Percentiles rank a stretch among this genome's conserved stretches.
Evolutionary conservation across 2,888 invertebrate genomes (phyloP).

Genomic region (Callyntrura guangdongensis): DNA sequence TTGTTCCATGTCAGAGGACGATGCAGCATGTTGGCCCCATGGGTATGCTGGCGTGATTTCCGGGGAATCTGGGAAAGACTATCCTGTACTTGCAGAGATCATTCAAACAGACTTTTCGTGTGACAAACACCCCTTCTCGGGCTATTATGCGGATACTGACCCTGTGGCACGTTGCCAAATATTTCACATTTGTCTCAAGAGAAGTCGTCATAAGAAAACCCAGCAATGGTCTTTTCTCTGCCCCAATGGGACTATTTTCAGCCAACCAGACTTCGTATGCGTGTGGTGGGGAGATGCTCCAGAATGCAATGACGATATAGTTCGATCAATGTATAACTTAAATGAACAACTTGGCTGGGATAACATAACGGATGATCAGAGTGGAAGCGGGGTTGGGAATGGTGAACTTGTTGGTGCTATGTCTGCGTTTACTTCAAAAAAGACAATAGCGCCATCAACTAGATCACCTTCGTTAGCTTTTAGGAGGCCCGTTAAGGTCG

Average conservation of each 20-base stretch:
- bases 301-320: constrained; percentile 75
- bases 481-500: constrained; percentile 75
- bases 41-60: constrained; percentile 83
- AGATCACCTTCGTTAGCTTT: constrained; percentile 45
- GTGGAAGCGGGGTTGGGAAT: background rate
- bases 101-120: constrained; percentile 82
- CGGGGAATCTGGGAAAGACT: constrained; percentile 83
- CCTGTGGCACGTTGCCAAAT: constrained; percentile 82
- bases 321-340: constrained; percentile 76
- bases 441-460: constrained; percentile 1
- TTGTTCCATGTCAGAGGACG: constrained; percentile 59
- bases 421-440: constrained; percentile 51
- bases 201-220: constrained; percentile 76
- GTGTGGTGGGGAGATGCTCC: constrained; percentile 84
- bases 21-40: constrained; percentile 81
- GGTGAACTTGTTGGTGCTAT: constrained; percentile 73
- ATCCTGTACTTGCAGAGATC: constrained; percentile 82
- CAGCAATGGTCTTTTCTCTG: constrained; percentile 84
- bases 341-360: constrained; percentile 84
- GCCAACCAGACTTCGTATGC: constrained; percentile 82
- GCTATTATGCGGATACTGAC: constrained; percentile 84
- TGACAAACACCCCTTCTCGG: constrained; percentile 81
- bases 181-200: constrained; percentile 83
- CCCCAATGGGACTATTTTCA: constrained; percentile 83
- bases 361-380: constrained; percentile 70